Percentiles rank a stretch among this genome's conserved stretches.
phyloP scores from a whole-genome alignment of 2,113 vertebrate species.

The Shinisaurus crocodilurus region DNA sequence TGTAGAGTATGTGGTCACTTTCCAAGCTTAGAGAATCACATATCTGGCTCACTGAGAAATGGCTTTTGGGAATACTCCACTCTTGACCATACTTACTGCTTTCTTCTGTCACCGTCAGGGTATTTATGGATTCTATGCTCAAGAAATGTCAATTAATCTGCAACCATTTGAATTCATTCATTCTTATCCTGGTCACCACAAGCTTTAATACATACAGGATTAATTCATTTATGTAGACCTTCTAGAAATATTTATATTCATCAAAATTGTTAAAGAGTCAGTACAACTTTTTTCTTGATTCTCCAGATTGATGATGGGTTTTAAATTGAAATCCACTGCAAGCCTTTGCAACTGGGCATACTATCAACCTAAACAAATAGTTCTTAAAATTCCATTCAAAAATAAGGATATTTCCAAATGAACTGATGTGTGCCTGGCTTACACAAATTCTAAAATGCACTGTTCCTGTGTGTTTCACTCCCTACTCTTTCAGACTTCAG shows the following conservation, averaged over 20 bases:
- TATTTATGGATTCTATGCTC: neutral
- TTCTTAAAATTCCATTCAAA: neutral
- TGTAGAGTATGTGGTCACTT: neutral
- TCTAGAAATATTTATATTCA: neutral
- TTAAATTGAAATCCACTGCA: neutral
- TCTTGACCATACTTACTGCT: neutral
- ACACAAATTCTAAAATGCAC: neutral
- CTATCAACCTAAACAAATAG: too few species aligned
- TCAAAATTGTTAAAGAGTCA: neutral
- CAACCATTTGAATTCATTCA: too few species aligned
- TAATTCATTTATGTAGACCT: neutral
- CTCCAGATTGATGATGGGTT: neutral
- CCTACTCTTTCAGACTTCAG: neutral
- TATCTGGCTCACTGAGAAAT: neutral
- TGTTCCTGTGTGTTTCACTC: neutral
- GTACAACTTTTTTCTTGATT: neutral
- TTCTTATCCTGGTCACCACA: neutral
- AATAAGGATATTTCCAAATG: neutral
- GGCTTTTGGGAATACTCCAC: neutral
- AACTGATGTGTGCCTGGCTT: neutral
- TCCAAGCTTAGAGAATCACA: neutral
- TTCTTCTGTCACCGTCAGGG: neutral
- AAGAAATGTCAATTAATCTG: neutral
- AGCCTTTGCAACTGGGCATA: neutral
- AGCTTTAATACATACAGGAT: neutral